Evolutionary conservation across 2,113 vertebrate genomes (phyloP), one percentile per base, ranked within the genome.

Genomic region (Cryptotis parvus): DNA sequence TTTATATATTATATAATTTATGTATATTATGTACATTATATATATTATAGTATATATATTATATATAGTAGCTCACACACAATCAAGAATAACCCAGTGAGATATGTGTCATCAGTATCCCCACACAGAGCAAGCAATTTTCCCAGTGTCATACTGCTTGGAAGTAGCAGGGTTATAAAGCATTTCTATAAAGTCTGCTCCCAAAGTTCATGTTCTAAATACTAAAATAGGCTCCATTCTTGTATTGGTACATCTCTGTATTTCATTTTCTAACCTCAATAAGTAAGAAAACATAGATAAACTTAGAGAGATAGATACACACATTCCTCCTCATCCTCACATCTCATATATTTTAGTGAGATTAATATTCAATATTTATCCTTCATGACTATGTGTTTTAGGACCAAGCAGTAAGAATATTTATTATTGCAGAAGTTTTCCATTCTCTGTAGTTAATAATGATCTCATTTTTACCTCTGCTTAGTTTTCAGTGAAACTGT

Each of bases 321-420:
- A 85, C 43, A 90, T 35, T 33, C 35, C 5, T 87, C 61, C 74
- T 58, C 16, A n/a, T 93, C 41, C 45, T 27, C 75, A 20, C 84
- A 73, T 65, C 89, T 77, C 43, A 90, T 63, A 87, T 72, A 63
- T 73, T 81, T 76, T 86, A 70, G 14, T 86, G 87, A 91, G 29
- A 55, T 81, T 68, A 91, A 39, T 65, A 75, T 72, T 78, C 73
- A 86, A 4, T 35, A 14, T 65, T 58, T 80, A 72, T 6, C 43
- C 77, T 88, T 84, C 80, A 39, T 58, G 20, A 45, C 2, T 63
- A 55, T 39, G 14, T 74, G 29, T 91, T 90, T 73, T 6, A 92
- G 35, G 16, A 55, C 45, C 70, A 87, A 89, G 35, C 45, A 87
- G 61, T 55, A 69, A 6, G 86, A 4, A 55, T 84, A 85, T 70